These are phyloP conservation scores for Pleuronectes platessa DNA, from an alignment of 2,113 vertebrate species.

Conservation along the genomic window DNA sequence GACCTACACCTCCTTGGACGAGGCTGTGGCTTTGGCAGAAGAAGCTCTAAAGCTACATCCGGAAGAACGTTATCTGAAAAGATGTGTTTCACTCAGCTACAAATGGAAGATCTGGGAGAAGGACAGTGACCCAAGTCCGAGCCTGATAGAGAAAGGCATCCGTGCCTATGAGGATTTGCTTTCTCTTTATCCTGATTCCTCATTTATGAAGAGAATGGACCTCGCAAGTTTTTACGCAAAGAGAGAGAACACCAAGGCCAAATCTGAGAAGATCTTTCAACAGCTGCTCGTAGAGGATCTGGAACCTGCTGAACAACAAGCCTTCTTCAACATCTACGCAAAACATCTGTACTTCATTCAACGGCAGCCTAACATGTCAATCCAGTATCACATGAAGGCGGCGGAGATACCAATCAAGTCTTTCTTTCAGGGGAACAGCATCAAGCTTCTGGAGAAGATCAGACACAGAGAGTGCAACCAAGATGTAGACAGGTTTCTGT, in stretches of 20 bases:
- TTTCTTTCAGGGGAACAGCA: conserved; percentile 26
- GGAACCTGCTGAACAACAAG: conserved; percentile 33
- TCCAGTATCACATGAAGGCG: conserved; percentile 49
- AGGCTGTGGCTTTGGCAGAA: conserved; percentile 47
- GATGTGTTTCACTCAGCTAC: conserved; percentile 36
- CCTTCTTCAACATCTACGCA: conserved; percentile 46
- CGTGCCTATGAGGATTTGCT: conserved; percentile 36
- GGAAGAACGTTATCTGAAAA: conserved; percentile 50
- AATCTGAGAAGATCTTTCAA: conserved; percentile 38
- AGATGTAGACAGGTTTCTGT: not conserved
- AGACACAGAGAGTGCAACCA: too few relatives aligned
- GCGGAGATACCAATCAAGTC: conserved; percentile 17
- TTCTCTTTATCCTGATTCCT: conserved; percentile 42
- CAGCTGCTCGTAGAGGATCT: conserved; percentile 21
- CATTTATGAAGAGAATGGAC: not conserved
- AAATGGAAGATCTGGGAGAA: conserved; percentile 38
- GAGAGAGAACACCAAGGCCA: not conserved
- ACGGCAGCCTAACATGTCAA: not conserved
- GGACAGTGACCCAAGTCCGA: not conserved
- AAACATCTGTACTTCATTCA: not conserved
- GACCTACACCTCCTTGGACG: not conserved
- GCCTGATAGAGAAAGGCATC: conserved; percentile 18
- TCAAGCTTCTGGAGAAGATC: conserved; percentile 12
- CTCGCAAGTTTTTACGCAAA: conserved; percentile 36
- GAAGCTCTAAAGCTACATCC: conserved; percentile 48